Percentiles rank a stretch among this genome's conserved stretches.
phyloP scores from a whole-genome alignment of 1,140 invertebrate species.

The Plectrocnemia conspersa region DNA sequence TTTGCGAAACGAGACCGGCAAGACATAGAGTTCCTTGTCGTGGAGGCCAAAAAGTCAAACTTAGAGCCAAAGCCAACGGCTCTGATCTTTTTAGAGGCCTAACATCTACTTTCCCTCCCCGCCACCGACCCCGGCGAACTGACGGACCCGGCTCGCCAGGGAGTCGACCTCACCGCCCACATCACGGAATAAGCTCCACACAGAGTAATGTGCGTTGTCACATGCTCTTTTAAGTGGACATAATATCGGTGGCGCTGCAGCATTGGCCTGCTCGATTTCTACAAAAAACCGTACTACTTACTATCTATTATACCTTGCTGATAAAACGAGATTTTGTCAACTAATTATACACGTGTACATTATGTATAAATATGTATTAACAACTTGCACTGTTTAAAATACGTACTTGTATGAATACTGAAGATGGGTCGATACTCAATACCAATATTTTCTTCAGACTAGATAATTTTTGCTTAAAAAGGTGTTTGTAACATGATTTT shows the following conservation, averaged over 20 bases:
- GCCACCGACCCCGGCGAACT: conserved; percentile 65
- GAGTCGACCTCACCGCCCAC: conserved; percentile 58
- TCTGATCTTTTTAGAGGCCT: conserved; percentile 81
- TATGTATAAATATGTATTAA: too few species aligned
- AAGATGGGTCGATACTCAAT: too few species aligned
- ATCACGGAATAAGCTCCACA: conserved; percentile 52
- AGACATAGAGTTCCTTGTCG: conserved; percentile 85
- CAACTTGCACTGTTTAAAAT: too few species aligned
- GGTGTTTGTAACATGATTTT: too few species aligned
- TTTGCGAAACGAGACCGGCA: conserved; percentile 79
- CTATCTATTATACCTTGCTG: too few species aligned
- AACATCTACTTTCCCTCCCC: conserved; percentile 77
- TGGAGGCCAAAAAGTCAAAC: conserved; percentile 85
- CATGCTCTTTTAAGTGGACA: conserved; percentile 48
- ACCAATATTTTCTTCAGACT: too few species aligned
- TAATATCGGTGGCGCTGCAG: conserved; percentile 22
- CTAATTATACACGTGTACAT: too few species aligned
- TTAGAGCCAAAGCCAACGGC: conserved; percentile 83
- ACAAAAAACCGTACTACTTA: too few species aligned
- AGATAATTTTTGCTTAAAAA: too few species aligned
- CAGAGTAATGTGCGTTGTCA: conserved; percentile 51
- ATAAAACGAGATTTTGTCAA: too few species aligned
- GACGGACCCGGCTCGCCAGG: conserved; percentile 54
- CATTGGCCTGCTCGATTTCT: conserved; percentile 26
- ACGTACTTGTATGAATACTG: too few species aligned